A percentile compares a stretch with the other conserved stretches of the same genome.
phyloP scores from a whole-genome alignment of 2,888 invertebrate species.

The Nemurella pictetii region DNA sequence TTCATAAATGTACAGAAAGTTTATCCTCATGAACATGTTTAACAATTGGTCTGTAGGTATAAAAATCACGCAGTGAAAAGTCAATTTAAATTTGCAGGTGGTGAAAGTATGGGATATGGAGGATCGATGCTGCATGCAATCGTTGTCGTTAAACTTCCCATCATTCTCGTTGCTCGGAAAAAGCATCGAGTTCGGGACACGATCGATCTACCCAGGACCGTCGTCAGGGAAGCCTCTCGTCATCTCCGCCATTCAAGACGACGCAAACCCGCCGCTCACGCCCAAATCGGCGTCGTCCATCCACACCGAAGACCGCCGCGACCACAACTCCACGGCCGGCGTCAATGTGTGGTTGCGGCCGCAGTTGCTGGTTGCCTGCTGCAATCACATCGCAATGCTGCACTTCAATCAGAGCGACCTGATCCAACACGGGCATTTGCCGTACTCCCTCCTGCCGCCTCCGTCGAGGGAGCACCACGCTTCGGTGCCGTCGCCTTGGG shows the following conservation, averaged over 20 bases:
- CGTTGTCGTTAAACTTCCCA: conserved; percentile 59
- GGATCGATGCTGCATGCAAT: conserved; percentile 61
- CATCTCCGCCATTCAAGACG: not conserved
- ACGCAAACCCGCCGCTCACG: not conserved
- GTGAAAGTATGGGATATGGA: conserved; percentile 64
- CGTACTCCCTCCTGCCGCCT: conserved; percentile 42
- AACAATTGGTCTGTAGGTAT: no score
- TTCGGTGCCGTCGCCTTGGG: conserved; percentile 44
- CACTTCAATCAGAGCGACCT: conserved; percentile 28
- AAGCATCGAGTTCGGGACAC: conserved; percentile 60
- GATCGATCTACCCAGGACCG: conserved; percentile 61
- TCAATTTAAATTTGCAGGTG: conserved; percentile 51
- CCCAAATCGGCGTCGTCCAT: not conserved
- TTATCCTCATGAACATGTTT: no score
- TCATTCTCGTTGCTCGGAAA: conserved; percentile 61
- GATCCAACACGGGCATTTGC: not conserved
- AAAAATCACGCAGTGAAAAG: not conserved
- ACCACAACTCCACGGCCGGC: not conserved
- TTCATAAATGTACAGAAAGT: not conserved
- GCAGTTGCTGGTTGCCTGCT: conserved; percentile 58
- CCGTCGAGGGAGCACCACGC: conserved; percentile 44
- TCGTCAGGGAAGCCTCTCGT: not conserved
- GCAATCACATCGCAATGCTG: conserved; percentile 56
- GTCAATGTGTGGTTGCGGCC: conserved; percentile 50
- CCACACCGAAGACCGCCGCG: conserved; percentile 6